These are phyloP conservation scores for Holotrichia oblita DNA, from an alignment of 1,140 invertebrate species.

Conservation along the genomic window DNA sequence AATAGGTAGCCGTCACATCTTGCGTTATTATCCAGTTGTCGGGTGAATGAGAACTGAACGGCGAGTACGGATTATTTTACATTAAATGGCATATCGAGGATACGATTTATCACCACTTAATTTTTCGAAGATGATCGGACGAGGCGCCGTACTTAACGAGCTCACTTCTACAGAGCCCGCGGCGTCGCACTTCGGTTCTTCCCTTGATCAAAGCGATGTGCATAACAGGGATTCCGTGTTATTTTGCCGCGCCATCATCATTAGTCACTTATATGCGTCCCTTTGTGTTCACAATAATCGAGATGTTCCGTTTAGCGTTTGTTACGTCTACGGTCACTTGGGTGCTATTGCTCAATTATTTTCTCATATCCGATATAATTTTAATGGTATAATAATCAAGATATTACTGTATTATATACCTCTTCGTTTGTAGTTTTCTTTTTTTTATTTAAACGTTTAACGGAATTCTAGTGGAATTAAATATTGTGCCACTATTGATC, in stretches of 20 bases:
- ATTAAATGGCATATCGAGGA: not conserved
- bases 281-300: constrained; percentile 6
- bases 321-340: not conserved
- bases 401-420: too few species aligned
- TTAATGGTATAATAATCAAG: not conserved
- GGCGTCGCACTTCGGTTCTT: not conserved
- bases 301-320: not conserved
- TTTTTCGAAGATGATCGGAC: constrained; percentile 5
- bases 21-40: not conserved
- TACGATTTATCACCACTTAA: not conserved
- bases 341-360: constrained; percentile 6
- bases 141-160: constrained; percentile 4
- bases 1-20: not conserved
- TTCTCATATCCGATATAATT: constrained; percentile 13
- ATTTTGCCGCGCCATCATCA: constrained; percentile 3
- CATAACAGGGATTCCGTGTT: constrained; percentile 11
- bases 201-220: constrained; percentile 12
- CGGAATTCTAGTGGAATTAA: too few species aligned
- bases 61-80: not conserved
- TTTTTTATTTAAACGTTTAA: too few species aligned
- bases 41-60: not conserved
- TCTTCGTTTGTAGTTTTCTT: too few species aligned
- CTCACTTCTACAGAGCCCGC: not conserved
- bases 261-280: constrained; percentile 1
- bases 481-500: too few species aligned